A percentile compares a stretch with the other conserved stretches of the same genome.
Conservation (phyloP, 92 coral and sea anemone genomes). For the Chrysogorgia sp. region DNA sequence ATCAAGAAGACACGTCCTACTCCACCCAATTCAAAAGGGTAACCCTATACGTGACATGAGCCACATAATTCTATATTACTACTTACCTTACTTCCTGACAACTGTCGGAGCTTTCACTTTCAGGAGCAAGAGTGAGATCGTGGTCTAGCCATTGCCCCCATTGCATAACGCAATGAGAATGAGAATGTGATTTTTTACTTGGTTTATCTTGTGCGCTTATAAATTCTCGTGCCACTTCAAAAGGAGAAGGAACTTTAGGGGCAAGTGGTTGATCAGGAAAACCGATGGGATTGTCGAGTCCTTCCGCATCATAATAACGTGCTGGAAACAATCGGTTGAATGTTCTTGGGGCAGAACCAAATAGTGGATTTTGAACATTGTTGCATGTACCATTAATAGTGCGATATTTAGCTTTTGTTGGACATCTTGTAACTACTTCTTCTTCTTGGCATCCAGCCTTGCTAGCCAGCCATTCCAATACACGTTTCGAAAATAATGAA, state of each 20-base stretch:
- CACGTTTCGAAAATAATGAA: constrained; percentile 9
- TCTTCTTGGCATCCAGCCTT: not conserved
- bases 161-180: constrained; percentile 93
- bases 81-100: constrained; percentile 80
- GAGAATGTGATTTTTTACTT: constrained; percentile 18
- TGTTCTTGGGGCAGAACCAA: constrained; percentile 88
- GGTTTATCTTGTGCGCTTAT: constrained; percentile 57
- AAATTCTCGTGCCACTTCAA: constrained; percentile 71
- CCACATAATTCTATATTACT: not conserved
- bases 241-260: constrained; percentile 85
- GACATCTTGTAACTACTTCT: not conserved
- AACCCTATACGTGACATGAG: too few relatives aligned
- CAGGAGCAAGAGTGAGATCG: constrained; percentile 88
- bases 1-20: too few relatives aligned
- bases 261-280: constrained; percentile 90
- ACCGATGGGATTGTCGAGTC: constrained; percentile 86
- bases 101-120: constrained; percentile 85
- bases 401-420: constrained; percentile 41
- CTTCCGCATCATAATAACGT: constrained; percentile 74
- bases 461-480: not conserved
- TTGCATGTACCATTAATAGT: constrained; percentile 91
- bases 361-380: constrained; percentile 74
- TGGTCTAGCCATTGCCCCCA: constrained; percentile 98
- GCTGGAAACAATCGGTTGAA: constrained; percentile 80
- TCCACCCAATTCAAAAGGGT: too few relatives aligned